These are phyloP conservation scores for Poeciliopsis occidentalis DNA, from an alignment of 2,113 vertebrate genomes.

Conservation along the genomic window DNA sequence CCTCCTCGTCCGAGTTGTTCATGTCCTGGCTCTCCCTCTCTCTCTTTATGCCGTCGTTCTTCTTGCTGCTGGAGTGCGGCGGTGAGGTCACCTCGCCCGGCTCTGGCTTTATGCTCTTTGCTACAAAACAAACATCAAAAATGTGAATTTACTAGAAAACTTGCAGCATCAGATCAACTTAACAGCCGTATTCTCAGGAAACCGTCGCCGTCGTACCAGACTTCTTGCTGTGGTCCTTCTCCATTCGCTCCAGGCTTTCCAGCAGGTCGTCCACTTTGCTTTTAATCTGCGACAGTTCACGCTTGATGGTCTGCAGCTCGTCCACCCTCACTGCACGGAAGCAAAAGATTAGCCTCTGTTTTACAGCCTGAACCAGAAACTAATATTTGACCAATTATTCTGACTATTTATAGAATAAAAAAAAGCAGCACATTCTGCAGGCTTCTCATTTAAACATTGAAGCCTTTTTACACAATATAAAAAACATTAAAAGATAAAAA, in stretches of 20 bases:
- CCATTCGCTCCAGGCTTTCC: constrained; percentile 84
- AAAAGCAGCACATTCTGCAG: too few species aligned
- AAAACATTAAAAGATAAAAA: too few species aligned
- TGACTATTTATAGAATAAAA: too few species aligned
- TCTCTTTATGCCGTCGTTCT: constrained; percentile 82
- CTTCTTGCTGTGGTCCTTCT: constrained; percentile 88
- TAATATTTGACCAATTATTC: too few species aligned
- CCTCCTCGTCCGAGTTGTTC: constrained; percentile 86
- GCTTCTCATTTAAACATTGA: too few species aligned
- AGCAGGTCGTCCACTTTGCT: constrained; percentile 75
- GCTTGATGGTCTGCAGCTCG: constrained; percentile 76
- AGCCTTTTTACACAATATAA: too few species aligned
- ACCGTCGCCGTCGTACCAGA: constrained; percentile 50
- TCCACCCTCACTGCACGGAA: constrained; percentile 69
- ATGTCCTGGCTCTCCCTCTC: constrained; percentile 77
- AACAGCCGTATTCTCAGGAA: background rate
- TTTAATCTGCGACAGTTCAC: constrained; percentile 72
- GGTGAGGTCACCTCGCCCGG: constrained; percentile 74
- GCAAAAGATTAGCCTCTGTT: background rate
- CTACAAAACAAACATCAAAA: constrained; percentile 55
- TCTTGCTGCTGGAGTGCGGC: constrained; percentile 74
- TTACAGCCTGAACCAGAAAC: background rate
- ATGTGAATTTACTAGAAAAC: background rate
- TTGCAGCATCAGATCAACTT: background rate
- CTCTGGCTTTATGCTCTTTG: constrained; percentile 80